Percentiles rank a stretch among this genome's conserved stretches.
Evolutionary conservation across 2,113 vertebrate species (phyloP).

Genomic region (Pluvialis apricaria): DNA sequence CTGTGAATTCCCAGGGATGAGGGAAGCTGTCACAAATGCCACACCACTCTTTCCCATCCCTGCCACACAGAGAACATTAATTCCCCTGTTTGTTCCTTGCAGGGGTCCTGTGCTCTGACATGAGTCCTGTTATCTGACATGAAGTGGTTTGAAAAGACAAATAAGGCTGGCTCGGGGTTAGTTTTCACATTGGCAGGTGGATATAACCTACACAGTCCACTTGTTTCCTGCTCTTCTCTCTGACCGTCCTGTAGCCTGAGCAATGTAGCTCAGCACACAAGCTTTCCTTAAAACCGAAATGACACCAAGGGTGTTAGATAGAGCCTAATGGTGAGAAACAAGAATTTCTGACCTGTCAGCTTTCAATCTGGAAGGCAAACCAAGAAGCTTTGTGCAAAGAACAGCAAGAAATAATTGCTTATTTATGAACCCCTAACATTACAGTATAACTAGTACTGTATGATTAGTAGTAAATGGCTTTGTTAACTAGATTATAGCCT

Average conservation of each 20-base stretch:
- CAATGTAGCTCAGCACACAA: not conserved
- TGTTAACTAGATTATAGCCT: not conserved
- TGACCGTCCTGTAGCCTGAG: not conserved
- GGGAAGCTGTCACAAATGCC: slow-evolving; percentile 7
- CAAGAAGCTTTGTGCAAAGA: not conserved
- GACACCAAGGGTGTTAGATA: not conserved
- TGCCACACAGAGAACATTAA: not conserved
- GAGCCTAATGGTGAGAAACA: not conserved
- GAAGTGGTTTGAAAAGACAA: not conserved
- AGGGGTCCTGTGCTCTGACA: slow-evolving; percentile 4
- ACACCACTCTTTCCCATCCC: not conserved
- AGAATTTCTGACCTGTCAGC: not conserved
- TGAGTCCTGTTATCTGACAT: not conserved
- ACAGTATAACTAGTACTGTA: not conserved
- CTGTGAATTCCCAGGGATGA: not conserved
- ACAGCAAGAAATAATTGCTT: not conserved
- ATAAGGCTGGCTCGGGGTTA: not conserved
- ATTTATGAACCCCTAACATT: not conserved
- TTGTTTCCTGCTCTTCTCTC: not conserved
- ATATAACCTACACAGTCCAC: not conserved
- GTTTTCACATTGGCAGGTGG: not conserved
- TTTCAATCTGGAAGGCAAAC: not conserved
- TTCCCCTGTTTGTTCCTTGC: not conserved
- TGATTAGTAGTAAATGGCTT: not conserved
- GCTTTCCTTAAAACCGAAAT: not conserved